Evolutionary conservation across 2,888 invertebrate genomes (phyloP).

Genomic region (Heteromurus nitidus): DNA sequence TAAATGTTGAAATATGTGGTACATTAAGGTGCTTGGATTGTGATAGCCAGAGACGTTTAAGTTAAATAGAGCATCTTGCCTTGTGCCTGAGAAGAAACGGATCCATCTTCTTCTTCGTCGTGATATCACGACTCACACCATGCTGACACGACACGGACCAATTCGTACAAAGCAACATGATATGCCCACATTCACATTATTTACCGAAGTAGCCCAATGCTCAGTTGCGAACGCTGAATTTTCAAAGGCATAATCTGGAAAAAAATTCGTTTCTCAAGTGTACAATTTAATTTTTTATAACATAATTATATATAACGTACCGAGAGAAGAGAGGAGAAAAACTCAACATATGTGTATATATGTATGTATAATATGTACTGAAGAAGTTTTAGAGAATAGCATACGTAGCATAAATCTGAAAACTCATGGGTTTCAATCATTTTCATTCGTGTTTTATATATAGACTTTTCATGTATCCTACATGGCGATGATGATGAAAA

Average conservation of each 20-base stretch:
- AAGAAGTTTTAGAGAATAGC: conserved; percentile 29
- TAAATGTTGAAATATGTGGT: background rate
- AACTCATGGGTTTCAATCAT: conserved; percentile 1
- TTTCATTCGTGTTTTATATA: background rate
- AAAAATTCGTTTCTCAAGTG: conserved; percentile 49
- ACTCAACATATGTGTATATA: conserved; percentile 36
- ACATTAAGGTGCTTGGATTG: background rate
- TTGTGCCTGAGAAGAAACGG: background rate
- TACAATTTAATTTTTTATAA: conserved; percentile 50
- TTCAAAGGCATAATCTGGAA: conserved; percentile 34
- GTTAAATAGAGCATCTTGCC: conserved; percentile 17
- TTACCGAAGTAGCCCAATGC: conserved; percentile 8
- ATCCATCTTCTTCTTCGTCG: background rate
- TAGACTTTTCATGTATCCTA: conserved; percentile 22
- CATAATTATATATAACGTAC: conserved; percentile 42
- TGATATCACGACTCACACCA: background rate
- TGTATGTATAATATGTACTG: conserved; percentile 39
- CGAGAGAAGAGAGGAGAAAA: conserved; percentile 32
- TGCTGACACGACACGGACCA: background rate
- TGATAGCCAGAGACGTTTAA: background rate
- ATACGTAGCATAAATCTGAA: conserved; percentile 3
- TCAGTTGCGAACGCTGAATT: background rate
- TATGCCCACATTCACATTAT: conserved; percentile 9
- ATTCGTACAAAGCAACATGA: conserved; percentile 34
- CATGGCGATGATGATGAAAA: conserved; percentile 29